phyloP scores from a whole-genome alignment of 2,797 vertebrate species.

The Buceros bicornis region DNA sequence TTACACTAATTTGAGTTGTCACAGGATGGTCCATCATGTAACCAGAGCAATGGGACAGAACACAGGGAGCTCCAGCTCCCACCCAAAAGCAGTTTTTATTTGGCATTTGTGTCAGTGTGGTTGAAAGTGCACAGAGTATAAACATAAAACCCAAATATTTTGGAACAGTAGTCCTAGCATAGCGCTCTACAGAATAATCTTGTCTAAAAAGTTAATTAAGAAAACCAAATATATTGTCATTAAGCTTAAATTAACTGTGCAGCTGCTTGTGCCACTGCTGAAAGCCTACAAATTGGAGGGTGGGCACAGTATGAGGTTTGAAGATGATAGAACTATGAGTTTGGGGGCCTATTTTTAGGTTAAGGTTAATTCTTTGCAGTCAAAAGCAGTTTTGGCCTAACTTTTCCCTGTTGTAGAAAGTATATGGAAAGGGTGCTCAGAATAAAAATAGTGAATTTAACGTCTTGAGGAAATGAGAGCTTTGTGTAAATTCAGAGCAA shows the following conservation, averaged over 20 bases:
- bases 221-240: neutral
- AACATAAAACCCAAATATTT: neutral
- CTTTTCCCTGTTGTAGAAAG: neutral
- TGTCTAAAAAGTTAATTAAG: neutral
- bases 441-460: neutral
- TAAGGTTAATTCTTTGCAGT: neutral
- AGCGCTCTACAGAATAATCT: neutral
- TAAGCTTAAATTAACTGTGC: neutral
- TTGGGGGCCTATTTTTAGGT: neutral
- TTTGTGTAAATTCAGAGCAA: neutral
- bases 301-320: neutral
- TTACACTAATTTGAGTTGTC: neutral
- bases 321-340: neutral
- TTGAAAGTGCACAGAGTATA: neutral
- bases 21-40: neutral
- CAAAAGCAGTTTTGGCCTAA: neutral
- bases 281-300: neutral
- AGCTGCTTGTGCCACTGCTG: neutral
- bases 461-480: neutral
- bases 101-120: neutral
- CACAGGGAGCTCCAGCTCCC: neutral
- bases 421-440: neutral
- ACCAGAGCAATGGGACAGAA: neutral
- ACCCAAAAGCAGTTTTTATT: neutral
- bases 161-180: neutral